A percentile compares a stretch with the other conserved stretches of the same genome.
Conservation (phyloP, 2,888 invertebrate genomes). For the Leucozona laternaria region DNA sequence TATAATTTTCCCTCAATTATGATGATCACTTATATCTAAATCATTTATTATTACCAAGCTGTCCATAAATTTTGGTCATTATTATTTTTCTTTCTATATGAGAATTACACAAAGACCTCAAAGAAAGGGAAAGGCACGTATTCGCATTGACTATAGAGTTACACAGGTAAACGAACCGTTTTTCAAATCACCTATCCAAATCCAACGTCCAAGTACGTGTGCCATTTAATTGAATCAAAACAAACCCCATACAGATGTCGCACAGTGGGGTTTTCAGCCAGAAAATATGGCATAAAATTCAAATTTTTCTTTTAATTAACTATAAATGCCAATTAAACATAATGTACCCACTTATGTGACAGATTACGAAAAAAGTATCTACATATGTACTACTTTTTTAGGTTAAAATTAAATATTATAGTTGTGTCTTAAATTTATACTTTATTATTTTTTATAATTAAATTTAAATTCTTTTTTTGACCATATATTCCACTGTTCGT, state of each 20-base stretch:
- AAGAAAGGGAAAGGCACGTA: conserved; percentile 74
- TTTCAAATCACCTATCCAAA: conserved; percentile 37
- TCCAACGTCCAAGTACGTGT: conserved; percentile 42
- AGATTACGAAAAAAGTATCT: too few relatives aligned
- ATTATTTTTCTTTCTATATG: conserved; percentile 38
- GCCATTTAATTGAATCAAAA: conserved; percentile 74
- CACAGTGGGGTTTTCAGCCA: background rate
- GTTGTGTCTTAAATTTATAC: too few relatives aligned
- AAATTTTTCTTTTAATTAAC: too few relatives aligned
- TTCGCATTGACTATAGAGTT: conserved; percentile 19
- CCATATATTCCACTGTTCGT: background rate
- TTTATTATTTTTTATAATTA: too few relatives aligned
- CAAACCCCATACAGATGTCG: conserved; percentile 48
- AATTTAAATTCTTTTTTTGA: background rate
- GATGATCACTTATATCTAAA: conserved; percentile 56
- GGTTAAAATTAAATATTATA: too few relatives aligned
- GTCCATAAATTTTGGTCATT: conserved; percentile 58
- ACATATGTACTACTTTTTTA: too few relatives aligned
- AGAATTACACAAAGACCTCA: conserved; percentile 47
- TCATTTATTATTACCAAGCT: conserved; percentile 63
- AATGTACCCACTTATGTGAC: too few relatives aligned
- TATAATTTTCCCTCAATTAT: conserved; percentile 44
- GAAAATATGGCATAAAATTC: background rate
- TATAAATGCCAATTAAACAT: too few relatives aligned
- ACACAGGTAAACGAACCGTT: conserved; percentile 59